phyloP scores from a whole-genome alignment of 2,113 vertebrate species.

The Oplegnathus fasciatus region DNA sequence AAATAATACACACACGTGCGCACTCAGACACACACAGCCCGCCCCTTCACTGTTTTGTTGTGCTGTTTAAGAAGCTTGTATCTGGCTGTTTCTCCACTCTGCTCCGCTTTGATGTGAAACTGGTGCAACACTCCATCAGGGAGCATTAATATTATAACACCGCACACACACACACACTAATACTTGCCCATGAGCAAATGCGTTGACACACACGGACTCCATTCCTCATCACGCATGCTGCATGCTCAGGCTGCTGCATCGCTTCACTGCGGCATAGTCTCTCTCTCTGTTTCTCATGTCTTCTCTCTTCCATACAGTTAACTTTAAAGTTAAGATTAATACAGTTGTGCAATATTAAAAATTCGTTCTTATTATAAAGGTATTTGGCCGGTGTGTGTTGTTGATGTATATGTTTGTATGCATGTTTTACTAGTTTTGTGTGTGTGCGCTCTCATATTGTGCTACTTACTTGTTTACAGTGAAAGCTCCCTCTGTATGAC shows the following conservation, averaged over 20 bases:
- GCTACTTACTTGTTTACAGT: constrained; percentile 15
- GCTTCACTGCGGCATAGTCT: constrained; percentile 52
- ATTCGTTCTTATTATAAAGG: background rate
- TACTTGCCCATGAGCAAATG: constrained; percentile 26
- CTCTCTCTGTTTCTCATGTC: constrained; percentile 6
- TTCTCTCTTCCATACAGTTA: background rate
- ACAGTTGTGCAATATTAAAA: background rate
- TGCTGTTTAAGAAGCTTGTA: constrained; percentile 61
- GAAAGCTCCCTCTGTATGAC: constrained; percentile 6
- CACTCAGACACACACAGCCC: constrained; percentile 1
- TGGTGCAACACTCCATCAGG: constrained; percentile 71
- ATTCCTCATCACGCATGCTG: constrained; percentile 21
- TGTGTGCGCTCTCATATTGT: background rate
- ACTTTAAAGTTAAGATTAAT: background rate
- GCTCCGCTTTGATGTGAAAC: constrained; percentile 72
- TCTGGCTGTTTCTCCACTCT: constrained; percentile 47
- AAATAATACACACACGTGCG: constrained; percentile 5
- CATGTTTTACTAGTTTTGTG: background rate
- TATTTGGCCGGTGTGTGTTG: background rate
- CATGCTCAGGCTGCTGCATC: constrained; percentile 58
- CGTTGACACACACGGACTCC: constrained; percentile 12
- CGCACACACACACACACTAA: constrained; percentile 19
- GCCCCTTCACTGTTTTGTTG: constrained; percentile 58
- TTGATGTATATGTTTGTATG: background rate
- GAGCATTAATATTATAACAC: constrained; percentile 75